Conservation (phyloP, 2,113 vertebrate species). For the Ia io region DNA sequence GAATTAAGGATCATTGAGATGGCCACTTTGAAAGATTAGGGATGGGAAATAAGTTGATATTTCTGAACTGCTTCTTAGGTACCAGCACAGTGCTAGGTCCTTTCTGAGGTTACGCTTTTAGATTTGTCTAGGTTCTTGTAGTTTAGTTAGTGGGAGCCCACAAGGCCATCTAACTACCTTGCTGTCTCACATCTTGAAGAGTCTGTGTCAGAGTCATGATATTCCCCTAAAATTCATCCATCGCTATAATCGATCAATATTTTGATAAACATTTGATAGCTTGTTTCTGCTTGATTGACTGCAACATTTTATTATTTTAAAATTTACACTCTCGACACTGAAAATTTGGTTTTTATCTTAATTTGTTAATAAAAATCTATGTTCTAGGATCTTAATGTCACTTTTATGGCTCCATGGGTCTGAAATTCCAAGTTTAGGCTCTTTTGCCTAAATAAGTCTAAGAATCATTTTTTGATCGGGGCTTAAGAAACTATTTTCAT, state of each 20-base stretch:
- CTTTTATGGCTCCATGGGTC: background rate
- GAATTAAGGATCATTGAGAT: background rate
- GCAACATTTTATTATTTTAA: background rate
- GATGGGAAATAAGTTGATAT: background rate
- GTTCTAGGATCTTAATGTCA: background rate
- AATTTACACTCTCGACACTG: background rate
- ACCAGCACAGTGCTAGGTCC: background rate
- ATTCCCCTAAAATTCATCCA: background rate
- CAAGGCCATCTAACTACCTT: background rate
- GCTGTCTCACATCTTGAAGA: background rate
- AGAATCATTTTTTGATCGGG: slow-evolving; percentile 1
- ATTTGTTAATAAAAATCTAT: background rate
- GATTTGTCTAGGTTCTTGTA: background rate
- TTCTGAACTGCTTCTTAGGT: background rate
- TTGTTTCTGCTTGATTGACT: background rate
- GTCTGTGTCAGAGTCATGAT: background rate
- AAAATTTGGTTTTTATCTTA: background rate
- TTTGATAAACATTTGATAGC: background rate
- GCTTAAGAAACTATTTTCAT: background rate
- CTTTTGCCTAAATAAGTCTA: background rate
- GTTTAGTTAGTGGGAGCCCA: background rate
- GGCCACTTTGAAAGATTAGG: background rate
- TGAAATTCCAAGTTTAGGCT: background rate
- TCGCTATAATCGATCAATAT: background rate
- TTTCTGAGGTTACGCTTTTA: background rate